Evolutionary conservation across 2,888 invertebrate genomes (phyloP), one percentile per base, ranked within the genome.

Genomic region (Lepidocyrtoides sp.): DNA sequence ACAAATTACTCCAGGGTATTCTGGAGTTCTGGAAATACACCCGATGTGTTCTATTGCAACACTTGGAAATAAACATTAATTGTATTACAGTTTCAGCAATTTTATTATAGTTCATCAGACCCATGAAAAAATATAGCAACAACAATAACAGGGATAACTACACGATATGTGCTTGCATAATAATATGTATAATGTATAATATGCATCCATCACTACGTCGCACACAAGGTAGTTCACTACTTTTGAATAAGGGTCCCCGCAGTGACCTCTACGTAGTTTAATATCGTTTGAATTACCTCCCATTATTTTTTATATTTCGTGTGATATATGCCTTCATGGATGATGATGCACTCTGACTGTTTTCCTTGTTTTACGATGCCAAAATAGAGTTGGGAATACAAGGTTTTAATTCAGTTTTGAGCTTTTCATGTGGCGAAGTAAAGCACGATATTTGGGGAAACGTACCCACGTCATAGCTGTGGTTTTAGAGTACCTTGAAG

Each of bases 401-500:
- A 7, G 41, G 10, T 69, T 69, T 69, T 69, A 69, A 69, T 69
- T 69, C 41, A 69, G 36, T 69, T 69, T 69, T 69, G 20, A 12
- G 29, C 32, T 20, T 41, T 41, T 69, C 41, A 69, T 66, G 63
- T 32, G 26, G 17, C 4, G n/a, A 7, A 4, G 17, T 14, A 17
- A 20, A 23, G 12, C 5, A 41, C n/a, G n/a, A n/a, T 32, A n/a
- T n/a, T 2, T 1, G 69, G 69, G 20, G 20, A 10, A 8, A 2
- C 17, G 17, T 41, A 41, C 69, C 20, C 36, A 69, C 41, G 69
- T 69, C 69, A 69, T 10, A 20, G 41, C 41, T 41, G 69, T 20
- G 69, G 69, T 69, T 69, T 69, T 8, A 8, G 26, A n/a, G 14
- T 2, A 69, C 69, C 69, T 69, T 69, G 69, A 41, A 41, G 20